Base-by-base conservation (phyloP, 1,140 invertebrate genomes). In the Dufourea novaeangliae region DNA sequence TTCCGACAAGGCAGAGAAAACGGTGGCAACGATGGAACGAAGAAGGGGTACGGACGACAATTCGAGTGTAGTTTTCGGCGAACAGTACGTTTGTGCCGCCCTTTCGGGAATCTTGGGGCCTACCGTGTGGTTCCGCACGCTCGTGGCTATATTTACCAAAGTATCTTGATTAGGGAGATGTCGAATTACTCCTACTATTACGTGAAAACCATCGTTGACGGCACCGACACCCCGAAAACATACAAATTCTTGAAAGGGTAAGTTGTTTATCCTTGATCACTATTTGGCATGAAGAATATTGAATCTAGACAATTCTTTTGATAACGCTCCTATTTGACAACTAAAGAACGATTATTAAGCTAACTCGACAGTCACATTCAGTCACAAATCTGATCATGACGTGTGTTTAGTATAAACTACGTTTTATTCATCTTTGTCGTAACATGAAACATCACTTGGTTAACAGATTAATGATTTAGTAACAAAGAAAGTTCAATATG, bases 171-270 rank as follows among this genome's bases (percentile, higher is more conserved):
- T 25, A 41, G 25, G 41, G 67, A 44, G 14, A 89, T 89, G 88
- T 81, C 79, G 57, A 89, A 85, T 84, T 91, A 87, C 29, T 86
- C 88, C 20, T 91, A 90, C 59, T 90, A 86, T 29, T 91, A 91
- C 57, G 84, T 82, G 17, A 89, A 88, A 82, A 77, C 84, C 6
- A 66, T 90, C 39, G 52, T 61, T 34, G 77, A 84, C n/a, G 73
- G 77, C 8, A 52, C 78, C 37, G 70, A 82, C 6, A 73, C 74
- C 6, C 52, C 85, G 12, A 87, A 78, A 56, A 88, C 80, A 1
- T 85, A 89, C 34, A 90, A 85, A 81, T 91, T 89, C 52, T 22
- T 84, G 5, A 88, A 83, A 69, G 90, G 90, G 90, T 90, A 84
- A 90, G 62, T 63, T 50, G 4, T 34, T n/a, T 7, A 1, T 17